Evolutionary conservation across 2,888 invertebrate genomes (phyloP), one percentile per base, ranked within the genome.

Genomic region (Microchrysa polita): DNA sequence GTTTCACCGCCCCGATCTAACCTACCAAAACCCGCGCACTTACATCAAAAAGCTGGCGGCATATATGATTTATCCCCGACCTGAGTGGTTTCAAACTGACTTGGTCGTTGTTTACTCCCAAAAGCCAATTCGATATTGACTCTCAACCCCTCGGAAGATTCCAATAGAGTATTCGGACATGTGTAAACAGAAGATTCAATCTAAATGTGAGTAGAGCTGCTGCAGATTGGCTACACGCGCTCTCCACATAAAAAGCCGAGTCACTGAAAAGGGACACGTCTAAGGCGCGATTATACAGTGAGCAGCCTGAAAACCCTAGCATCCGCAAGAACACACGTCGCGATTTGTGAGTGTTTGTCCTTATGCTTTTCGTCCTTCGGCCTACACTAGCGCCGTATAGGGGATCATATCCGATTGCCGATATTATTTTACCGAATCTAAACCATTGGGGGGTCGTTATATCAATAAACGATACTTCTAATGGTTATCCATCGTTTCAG

Each of bases 181-280:
- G 63, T 74, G 74, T 74, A 74, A 74, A 74, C 74, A 74, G 57
- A 61, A 74, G 69, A 74, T 74, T 74, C 74, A 74, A 74, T 74
- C 74, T 71, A 74, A 71, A 61, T 34, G 63, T 55, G 65, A 48
- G 65, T 65, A n/a, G 42, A 34, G 69, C 57, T 40, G 55, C 57
- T 40, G 59, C 57, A 67, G 65, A 67, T 73, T 57, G 55, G 65
- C 73, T 67, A 65, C 73, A 73, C 27, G 22, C 18, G 22, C 18
- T 12, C 63, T 18, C 60, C 48, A 42, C 44, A 16, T 22, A 53
- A 34, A n/a, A 20, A 48, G 9, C 67, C n/a, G n/a, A 12, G 67
- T 48, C 27, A 22, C 12, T 20, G 27, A 16, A 59, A 72, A n/a
- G n/a, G 71, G 55, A 65, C 40, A 22, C 73, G 55, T 55, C 5